These are phyloP conservation scores for Pseudanteris insignis DNA, from an alignment of 2,888 invertebrate genomes.

Conservation along the genomic window DNA sequence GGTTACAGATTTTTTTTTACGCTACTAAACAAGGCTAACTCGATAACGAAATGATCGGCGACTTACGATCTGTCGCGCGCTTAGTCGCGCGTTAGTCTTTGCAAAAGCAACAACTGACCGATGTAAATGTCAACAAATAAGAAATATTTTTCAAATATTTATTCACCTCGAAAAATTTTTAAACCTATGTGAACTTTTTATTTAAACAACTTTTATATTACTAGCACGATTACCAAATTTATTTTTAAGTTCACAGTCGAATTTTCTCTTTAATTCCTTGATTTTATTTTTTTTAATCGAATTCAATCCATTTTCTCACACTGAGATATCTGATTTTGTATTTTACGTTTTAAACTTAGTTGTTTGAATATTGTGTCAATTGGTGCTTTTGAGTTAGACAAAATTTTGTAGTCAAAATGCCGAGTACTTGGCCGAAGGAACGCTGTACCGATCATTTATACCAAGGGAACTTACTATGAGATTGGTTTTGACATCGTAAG, in stretches of 20 bases:
- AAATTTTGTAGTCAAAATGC: slow-evolving; percentile 24
- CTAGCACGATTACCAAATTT: too few species aligned
- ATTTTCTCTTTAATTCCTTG: too few species aligned
- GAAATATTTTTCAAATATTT: too few species aligned
- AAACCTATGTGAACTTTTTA: too few species aligned
- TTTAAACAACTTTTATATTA: too few species aligned
- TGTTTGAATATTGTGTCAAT: slow-evolving; percentile 7
- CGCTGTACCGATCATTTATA: slow-evolving; percentile 80
- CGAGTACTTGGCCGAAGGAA: slow-evolving; percentile 65
- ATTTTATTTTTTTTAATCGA: not conserved
- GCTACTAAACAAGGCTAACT: slow-evolving; percentile 49
- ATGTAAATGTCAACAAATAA: slow-evolving; percentile 8
- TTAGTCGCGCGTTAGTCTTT: slow-evolving; percentile 53
- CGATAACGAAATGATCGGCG: slow-evolving; percentile 57
- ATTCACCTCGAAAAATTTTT: too few species aligned
- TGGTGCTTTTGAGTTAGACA: slow-evolving; percentile 15
- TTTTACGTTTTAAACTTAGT: too few species aligned
- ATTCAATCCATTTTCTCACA: too few species aligned
- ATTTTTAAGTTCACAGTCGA: too few species aligned
- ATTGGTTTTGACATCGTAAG: slow-evolving; percentile 88
- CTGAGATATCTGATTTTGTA: too few species aligned
- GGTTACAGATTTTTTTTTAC: slow-evolving; percentile 36
- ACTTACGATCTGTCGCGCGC: slow-evolving; percentile 39
- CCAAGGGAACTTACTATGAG: slow-evolving; percentile 84
- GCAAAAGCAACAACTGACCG: slow-evolving; percentile 38